These are phyloP conservation scores for Hippocampus guttulatus DNA, from an alignment of 2,113 vertebrate genomes.

Conservation along the genomic window DNA sequence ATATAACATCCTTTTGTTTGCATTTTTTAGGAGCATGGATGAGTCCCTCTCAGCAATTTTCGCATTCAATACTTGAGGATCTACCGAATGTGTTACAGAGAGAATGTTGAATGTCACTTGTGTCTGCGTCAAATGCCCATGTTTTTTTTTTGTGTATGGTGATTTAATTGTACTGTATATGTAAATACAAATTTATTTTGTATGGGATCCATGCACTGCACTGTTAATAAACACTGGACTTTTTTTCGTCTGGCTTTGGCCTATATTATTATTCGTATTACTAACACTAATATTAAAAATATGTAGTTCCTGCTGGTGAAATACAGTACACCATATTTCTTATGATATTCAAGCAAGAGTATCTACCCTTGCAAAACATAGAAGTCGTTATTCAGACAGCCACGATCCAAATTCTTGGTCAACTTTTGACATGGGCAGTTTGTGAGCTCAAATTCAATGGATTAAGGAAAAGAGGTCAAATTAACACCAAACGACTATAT, in stretches of 20 bases:
- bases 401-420: not conserved
- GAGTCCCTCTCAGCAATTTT: constrained; percentile 14
- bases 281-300: not conserved
- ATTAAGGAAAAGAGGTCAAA: constrained; percentile 24
- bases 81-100: constrained; percentile 33
- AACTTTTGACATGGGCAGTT: not conserved
- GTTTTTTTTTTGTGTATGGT: not conserved
- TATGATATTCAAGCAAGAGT: not conserved
- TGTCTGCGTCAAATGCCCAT: constrained; percentile 5
- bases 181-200: constrained; percentile 21
- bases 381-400: no score
- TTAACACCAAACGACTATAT: constrained; percentile 9
- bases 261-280: not conserved
- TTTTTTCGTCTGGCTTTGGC: not conserved
- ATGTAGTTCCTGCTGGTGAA: not conserved
- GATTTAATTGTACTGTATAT: constrained; percentile 30
- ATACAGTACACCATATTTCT: not conserved
- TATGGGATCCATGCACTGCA: constrained; percentile 41
- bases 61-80: constrained; percentile 47
- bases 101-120: constrained; percentile 6
- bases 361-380: no score
- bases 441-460: constrained; percentile 12
- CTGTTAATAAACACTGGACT: constrained; percentile 7
- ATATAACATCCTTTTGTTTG: not conserved
- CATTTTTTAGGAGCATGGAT: constrained; percentile 52